Evolutionary conservation across 2,797 vertebrate species (phyloP), one percentile per base, ranked within the genome.

Genomic region (Darevskia mixta): DNA sequence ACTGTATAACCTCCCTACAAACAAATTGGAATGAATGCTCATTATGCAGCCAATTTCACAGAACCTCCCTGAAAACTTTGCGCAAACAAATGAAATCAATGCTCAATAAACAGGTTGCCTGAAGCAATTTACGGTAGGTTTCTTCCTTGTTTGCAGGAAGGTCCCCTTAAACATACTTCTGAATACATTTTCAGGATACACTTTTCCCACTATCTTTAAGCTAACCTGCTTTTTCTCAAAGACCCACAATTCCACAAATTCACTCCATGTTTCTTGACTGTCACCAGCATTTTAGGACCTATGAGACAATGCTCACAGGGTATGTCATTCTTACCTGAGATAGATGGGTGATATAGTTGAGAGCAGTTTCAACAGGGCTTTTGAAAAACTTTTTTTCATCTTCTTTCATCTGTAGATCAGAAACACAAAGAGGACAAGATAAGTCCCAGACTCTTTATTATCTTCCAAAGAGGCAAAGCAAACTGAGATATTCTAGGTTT

Each of bases 361-460:
- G 94, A 87, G 97, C 94, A 86, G 97, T 97, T 89, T 98, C 98
- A 85, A 96, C 83, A 1, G 98, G 98, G 83, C 97, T 98, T 95
- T 89, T 97, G 95, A 99, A 98, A 95, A 97, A 98, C 88, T 97
- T 96, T 86, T 97, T 98, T 95, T 98, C 98, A 90, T 97, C 96
- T 73, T 97, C 96, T 91, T 98, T 98, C 96, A 99, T 97, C 98
- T 99, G 86, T 76, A 20, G 8, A 77, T 18, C 49, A 64, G 90
- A 89, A 79, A 93, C 32, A 77, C 81, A 79, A 32, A 92, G 29
- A 79, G 64, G 8, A 18, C 15, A 38, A 15, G 67, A 72, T 58
- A 45, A 84, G 29, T 9, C 61, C 17, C 45, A 45, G 32, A 8
- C 23, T 18, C 15, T 72, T 86, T 72, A 66, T 43, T 45, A 55